phyloP scores from a whole-genome alignment of 2,797 vertebrate genomes.

The Trachops cirrhosus region DNA sequence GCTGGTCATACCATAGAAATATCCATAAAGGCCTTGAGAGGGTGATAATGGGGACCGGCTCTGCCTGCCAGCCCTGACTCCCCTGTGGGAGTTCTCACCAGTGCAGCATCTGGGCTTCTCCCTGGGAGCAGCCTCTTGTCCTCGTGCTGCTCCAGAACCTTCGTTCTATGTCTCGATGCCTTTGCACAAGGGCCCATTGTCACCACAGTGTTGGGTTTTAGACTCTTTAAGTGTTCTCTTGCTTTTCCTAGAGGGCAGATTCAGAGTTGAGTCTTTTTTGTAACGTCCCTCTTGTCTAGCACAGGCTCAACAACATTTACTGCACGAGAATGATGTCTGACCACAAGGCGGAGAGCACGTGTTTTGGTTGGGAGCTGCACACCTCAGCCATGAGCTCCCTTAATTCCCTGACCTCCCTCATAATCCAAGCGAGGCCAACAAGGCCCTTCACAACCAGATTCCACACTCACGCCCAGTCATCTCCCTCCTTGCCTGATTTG shows the following conservation, averaged over 20 bases:
- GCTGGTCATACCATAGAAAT: background rate
- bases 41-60: background rate
- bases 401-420: background rate
- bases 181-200: background rate
- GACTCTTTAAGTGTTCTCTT: background rate
- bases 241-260: background rate
- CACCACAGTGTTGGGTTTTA: background rate
- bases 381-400: background rate
- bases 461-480: accelerated
- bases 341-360: accelerated
- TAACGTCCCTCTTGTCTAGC: background rate
- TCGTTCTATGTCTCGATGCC: accelerated
- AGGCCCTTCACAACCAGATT: background rate
- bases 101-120: background rate
- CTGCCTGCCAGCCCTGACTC: background rate
- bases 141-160: background rate
- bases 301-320: background rate
- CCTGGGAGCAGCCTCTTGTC: background rate
- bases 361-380: background rate
- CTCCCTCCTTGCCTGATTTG: background rate
- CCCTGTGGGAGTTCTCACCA: background rate
- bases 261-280: background rate
- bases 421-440: background rate
- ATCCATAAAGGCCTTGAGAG: background rate
- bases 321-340: background rate